phyloP scores from a whole-genome alignment of 2,797 vertebrate genomes.

The Falco columbarius region DNA sequence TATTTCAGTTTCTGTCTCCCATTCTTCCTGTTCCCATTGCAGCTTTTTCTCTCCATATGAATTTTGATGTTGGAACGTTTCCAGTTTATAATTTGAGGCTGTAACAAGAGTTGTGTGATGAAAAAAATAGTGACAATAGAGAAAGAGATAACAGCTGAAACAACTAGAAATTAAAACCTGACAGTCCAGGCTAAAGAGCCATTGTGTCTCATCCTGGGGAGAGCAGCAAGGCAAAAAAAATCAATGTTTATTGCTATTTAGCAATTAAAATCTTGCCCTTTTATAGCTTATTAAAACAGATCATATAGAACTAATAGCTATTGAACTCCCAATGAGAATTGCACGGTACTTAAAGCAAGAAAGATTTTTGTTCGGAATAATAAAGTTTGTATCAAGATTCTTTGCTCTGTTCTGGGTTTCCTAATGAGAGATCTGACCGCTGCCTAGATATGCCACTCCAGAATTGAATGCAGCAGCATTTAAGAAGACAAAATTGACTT shows the following conservation, averaged over 20 bases:
- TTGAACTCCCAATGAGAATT: neutral
- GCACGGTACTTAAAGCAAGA: neutral
- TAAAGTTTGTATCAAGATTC: neutral
- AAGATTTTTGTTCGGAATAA: neutral
- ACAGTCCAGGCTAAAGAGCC: neutral
- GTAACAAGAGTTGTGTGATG: neutral
- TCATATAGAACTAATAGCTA: conserved; percentile 12
- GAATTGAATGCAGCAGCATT: neutral
- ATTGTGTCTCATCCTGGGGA: neutral
- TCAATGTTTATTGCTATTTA: conserved; percentile 44
- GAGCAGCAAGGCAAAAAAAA: neutral
- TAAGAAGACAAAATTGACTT: neutral
- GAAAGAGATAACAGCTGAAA: neutral
- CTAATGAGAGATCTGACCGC: neutral
- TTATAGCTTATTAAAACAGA: conserved; percentile 35
- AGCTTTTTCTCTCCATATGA: neutral
- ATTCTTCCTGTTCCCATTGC: neutral
- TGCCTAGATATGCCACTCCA: neutral
- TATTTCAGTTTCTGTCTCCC: neutral
- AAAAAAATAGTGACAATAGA: neutral
- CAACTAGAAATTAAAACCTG: neutral
- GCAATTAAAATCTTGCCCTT: conserved; percentile 37
- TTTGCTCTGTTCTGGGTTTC: neutral
- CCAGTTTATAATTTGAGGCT: neutral
- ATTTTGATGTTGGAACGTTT: neutral